Evolutionary conservation across 2,113 vertebrate species (phyloP).

Genomic region (Rana temporaria): DNA sequence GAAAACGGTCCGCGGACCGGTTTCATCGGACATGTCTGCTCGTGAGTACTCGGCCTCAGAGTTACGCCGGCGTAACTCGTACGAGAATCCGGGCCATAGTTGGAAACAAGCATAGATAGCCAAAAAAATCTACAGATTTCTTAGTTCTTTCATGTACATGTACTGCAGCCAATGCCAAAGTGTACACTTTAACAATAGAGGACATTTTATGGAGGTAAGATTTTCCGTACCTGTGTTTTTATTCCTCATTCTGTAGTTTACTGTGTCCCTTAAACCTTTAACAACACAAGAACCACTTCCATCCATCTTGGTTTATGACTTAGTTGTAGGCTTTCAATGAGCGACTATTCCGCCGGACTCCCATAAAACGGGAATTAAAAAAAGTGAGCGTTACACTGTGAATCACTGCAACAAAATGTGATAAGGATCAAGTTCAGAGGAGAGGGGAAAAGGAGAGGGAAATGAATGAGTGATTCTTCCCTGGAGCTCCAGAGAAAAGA

Average conservation of each 20-base stretch:
- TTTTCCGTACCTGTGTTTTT: conserved; percentile 37
- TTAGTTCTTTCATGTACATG: not conserved
- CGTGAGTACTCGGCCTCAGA: too few species aligned
- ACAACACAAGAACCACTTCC: conserved; percentile 45
- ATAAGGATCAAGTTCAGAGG: conserved; percentile 31
- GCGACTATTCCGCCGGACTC: conserved; percentile 27
- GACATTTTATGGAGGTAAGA: conserved; percentile 31
- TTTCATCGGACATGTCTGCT: too few species aligned
- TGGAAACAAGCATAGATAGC: too few species aligned
- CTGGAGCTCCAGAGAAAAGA: not conserved
- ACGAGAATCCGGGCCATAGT: too few species aligned
- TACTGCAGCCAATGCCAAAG: not conserved
- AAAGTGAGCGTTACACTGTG: conserved; percentile 32
- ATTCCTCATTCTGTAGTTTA: conserved; percentile 46
- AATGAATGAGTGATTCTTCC: conserved; percentile 36
- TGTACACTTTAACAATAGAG: conserved; percentile 13
- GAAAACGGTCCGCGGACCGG: too few species aligned
- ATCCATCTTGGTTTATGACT: conserved; percentile 49
- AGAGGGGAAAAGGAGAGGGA: conserved; percentile 5
- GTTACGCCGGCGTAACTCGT: too few species aligned
- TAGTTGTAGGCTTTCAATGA: conserved; percentile 46
- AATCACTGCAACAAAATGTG: conserved; percentile 9
- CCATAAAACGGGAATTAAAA: conserved; percentile 44
- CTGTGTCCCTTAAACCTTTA: conserved; percentile 49
- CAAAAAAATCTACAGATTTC: not conserved